Conservation (phyloP, 53 echinoderm and acorn worm genomes). For the Holothuria leucospilota region DNA sequence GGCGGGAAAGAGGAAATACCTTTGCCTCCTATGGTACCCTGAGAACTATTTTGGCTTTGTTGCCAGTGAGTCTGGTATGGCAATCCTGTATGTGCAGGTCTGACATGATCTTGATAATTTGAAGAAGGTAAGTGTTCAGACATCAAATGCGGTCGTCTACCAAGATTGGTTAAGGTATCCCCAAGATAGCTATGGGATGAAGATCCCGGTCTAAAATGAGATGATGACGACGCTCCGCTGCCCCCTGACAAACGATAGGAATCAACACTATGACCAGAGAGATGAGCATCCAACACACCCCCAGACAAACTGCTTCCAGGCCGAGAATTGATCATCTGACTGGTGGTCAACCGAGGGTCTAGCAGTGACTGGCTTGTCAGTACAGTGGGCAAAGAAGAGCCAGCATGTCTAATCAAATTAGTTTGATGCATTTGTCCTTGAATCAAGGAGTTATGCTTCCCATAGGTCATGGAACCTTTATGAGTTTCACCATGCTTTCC, state of each 20-base stretch:
- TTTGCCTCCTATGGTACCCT: too few species aligned
- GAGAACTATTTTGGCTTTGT: background rate
- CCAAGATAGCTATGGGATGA: constrained; percentile 34
- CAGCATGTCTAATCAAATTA: background rate
- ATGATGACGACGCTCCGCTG: background rate
- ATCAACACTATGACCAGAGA: constrained; percentile 25
- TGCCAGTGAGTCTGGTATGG: constrained; percentile 7
- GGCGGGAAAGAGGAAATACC: too few species aligned
- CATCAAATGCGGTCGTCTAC: background rate
- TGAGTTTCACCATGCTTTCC: background rate
- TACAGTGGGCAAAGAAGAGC: constrained; percentile 9
- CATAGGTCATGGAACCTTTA: background rate
- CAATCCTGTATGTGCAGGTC: constrained; percentile 24
- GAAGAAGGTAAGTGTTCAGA: background rate
- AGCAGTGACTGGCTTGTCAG: constrained; percentile 15
- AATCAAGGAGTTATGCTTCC: background rate
- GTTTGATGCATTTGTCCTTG: background rate
- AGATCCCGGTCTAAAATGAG: background rate
- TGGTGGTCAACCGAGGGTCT: constrained; percentile 11
- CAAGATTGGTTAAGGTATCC: constrained; percentile 29
- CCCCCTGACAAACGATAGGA: constrained; percentile 4
- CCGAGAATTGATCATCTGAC: background rate
- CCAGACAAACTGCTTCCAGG: constrained; percentile 29
- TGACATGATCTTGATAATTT: constrained; percentile 8
- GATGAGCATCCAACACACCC: background rate